Evolutionary conservation across 2,113 vertebrate genomes (phyloP).

Genomic region (Dermatemys mawii): DNA sequence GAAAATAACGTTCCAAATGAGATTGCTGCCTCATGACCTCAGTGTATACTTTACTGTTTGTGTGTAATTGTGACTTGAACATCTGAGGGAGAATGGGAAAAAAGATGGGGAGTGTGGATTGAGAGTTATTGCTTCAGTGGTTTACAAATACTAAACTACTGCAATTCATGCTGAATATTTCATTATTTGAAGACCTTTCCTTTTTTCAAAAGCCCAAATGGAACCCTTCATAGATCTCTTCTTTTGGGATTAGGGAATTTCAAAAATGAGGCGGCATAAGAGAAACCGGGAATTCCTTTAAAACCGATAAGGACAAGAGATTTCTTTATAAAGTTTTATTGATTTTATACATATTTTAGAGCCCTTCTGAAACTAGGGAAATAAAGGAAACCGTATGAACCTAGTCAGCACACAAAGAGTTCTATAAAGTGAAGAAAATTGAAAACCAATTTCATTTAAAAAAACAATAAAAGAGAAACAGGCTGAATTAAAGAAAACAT

Average conservation of each 20-base stretch:
- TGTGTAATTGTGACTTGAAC: rapidly evolving
- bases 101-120: no score
- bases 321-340: not conserved
- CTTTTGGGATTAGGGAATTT: not conserved
- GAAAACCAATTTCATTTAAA: not conserved
- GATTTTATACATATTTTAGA: not conserved
- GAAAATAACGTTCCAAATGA: not conserved
- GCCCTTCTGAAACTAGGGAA: not conserved
- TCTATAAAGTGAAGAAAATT: not conserved
- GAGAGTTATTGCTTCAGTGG: rapidly evolving
- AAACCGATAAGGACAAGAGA: not conserved
- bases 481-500: not conserved
- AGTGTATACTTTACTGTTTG: rapidly evolving
- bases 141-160: not conserved
- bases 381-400: not conserved
- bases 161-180: not conserved
- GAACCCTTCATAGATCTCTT: not conserved
- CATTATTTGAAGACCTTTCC: not conserved
- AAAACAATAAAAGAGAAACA: not conserved
- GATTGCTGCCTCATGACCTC: rapidly evolving
- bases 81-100: rapidly evolving
- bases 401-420: not conserved
- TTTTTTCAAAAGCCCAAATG: not conserved
- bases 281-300: not conserved
- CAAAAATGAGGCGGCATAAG: not conserved